These are phyloP conservation scores for Enteromius treurensis DNA, from an alignment of 2,797 vertebrate species.

Conservation along the genomic window DNA sequence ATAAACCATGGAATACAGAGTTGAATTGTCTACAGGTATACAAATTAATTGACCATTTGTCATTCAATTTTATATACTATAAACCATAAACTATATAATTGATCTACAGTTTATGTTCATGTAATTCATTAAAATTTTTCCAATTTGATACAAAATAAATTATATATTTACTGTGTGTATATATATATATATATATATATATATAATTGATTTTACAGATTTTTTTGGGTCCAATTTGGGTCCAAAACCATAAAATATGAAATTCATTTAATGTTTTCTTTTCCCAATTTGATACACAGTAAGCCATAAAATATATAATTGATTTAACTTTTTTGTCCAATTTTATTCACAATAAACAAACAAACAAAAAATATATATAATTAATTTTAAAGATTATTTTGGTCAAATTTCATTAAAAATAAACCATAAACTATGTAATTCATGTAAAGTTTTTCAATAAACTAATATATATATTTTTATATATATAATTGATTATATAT, in stretches of 20 bases:
- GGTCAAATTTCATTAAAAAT: background rate
- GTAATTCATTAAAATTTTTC: too few species aligned
- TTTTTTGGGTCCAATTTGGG: too few species aligned
- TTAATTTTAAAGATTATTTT: background rate
- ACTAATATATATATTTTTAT: too few species aligned
- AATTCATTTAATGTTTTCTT: background rate
- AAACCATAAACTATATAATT: background rate
- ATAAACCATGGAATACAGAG: background rate
- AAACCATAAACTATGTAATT: background rate
- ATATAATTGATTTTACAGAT: background rate
- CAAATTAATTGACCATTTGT: background rate
- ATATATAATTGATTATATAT: too few species aligned
- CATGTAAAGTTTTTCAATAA: background rate
- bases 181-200: background rate
- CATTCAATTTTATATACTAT: background rate
- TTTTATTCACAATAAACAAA: too few species aligned
- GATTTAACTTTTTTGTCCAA: background rate
- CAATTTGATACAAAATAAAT: too few species aligned
- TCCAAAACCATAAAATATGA: background rate
- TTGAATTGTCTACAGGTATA: background rate
- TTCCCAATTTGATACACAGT: background rate
- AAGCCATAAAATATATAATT: background rate
- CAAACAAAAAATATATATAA: background rate
- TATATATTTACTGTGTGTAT: too few species aligned
- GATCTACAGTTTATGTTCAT: background rate